Evolutionary conservation across 2,888 invertebrate species (phyloP), one percentile per base, ranked within the genome.

Genomic region (Hirtodrosophila cameraria): DNA sequence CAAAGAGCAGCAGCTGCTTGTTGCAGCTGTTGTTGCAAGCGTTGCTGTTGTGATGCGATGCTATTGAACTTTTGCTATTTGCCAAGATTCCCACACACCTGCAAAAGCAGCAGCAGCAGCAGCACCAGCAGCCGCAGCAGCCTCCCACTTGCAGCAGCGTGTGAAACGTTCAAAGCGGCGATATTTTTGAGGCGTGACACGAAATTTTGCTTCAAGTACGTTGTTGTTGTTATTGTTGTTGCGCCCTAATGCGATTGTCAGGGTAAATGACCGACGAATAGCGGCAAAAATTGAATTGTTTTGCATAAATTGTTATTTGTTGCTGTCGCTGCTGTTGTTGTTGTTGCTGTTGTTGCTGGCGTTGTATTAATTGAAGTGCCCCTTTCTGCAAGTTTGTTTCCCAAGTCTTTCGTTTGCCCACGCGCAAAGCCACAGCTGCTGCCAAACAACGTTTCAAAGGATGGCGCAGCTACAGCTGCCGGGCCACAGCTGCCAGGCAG

Each of bases 1-100:
- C 45, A 41, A 12, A 27, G 50, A 41, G 13, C 9, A 41, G 36
- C 13, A 33, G 55, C 30, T 52, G 46, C 58, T n/a, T 36, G 50
- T 66, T 53, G 60, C 13, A 39, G 43, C 7, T 50, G 50, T 15
- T 35, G 28, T 23, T 49, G 50, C 27, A 28, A 45, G 5, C 39
- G 49, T 16, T 62, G 43, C 27, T 54, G 36, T 12, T 46, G 46
- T 35, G 64, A 27, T 63, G 61, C 43, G 65, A 81, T 86, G 80
- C 80, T 80, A 80, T 80, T 80, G 80, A 80, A 80, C 80, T 86
- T 86, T 86, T 81, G 85, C 85, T 84, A 84, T 86, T 81, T 81
- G 75, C 60, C 61, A 78, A 86, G 78, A 86, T 85, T 86, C 87
- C 85, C 81, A 81, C 87, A 86, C 80, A 86, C 85, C 85, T 81